Base-by-base conservation (phyloP, 2,797 vertebrate species). In the Helicolenus hilgendorfi region DNA sequence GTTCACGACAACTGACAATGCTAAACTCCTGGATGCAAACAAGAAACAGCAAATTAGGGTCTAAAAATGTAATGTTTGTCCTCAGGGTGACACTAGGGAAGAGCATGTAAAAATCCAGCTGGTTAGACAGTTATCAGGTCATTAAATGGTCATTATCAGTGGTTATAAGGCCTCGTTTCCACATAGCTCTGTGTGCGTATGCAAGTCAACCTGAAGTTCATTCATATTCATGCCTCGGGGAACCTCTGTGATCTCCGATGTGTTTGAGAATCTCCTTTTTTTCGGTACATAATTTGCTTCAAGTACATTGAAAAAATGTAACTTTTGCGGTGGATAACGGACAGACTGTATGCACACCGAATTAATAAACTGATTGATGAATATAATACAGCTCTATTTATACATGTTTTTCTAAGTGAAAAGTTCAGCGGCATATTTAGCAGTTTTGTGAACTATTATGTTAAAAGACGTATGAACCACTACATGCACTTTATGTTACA, bases 111-210 rank as follows among this genome's bases (percentile, higher is more conserved):
- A 53, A 53, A 53, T 53, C 45, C 45, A 53, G 45, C 45, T n/a
- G 15, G 45, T 53, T 53, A 53, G 18, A 53, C 45, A 53, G 20
- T 53, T 53, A 53, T 53, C 45, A n/a, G 7, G 45, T 53, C 11
- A n/a, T 53, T 53, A 53, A 53, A 20, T 53, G 49, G 18, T 20
- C 20, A 4, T 53, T 11, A 53, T 53, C 15, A 49, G 18, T 20
- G 41, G 41, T 49, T 49, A 49, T 7, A 49, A 0, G 0, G 7
- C 18, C 41, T 49, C 0, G 7, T 49, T 49, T 18, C 41, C 41
- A 49, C 41, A 20, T 0, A 49, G 15, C 41, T 49, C 41, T 49
- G 41, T 49, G 38, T 41, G 38, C 14, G 14, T 45, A 45, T 45
- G 38, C 38, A 45, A 7, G 38, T 45, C 38, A 0, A 45, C 14